Conservation (phyloP, 2,888 invertebrate genomes). For the Drosophila neotestacea region DNA sequence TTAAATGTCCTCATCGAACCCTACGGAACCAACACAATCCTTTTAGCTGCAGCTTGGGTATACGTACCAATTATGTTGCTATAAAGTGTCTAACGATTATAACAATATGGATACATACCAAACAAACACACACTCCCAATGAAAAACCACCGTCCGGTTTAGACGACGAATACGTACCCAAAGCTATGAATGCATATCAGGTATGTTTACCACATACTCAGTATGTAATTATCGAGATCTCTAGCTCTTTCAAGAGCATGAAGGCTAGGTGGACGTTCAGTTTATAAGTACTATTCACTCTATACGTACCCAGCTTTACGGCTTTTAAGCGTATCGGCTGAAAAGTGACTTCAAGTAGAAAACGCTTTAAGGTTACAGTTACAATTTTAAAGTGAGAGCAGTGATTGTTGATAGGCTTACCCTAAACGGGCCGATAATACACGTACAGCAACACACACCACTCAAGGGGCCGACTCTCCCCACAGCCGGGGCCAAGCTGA, state of each 20-base stretch:
- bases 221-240: conserved; percentile 42
- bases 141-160: conserved; percentile 21
- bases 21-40: conserved; percentile 52
- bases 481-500: conserved; percentile 40
- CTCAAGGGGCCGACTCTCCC: conserved; percentile 22
- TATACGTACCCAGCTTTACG: conserved; percentile 69
- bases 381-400: conserved; percentile 49
- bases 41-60: conserved; percentile 46
- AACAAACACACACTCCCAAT: conserved; percentile 45
- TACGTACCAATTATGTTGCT: conserved; percentile 55
- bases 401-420: conserved; percentile 60
- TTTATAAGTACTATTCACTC: conserved; percentile 45
- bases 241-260: conserved; percentile 29
- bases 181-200: conserved; percentile 38
- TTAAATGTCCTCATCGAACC: conserved; percentile 52
- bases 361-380: conserved; percentile 61
- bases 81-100: conserved; percentile 42
- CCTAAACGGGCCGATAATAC: conserved; percentile 62
- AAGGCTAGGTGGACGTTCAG: conserved; percentile 33
- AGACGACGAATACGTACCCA: conserved; percentile 57
- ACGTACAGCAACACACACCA: conserved; percentile 36
- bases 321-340: conserved; percentile 51
- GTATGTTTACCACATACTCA: conserved; percentile 44
- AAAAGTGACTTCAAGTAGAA: conserved; percentile 68
- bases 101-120: conserved; percentile 44